Evolutionary conservation across 1,140 invertebrate species (phyloP).

Genomic region (Drosophila pseudoananassae): DNA sequence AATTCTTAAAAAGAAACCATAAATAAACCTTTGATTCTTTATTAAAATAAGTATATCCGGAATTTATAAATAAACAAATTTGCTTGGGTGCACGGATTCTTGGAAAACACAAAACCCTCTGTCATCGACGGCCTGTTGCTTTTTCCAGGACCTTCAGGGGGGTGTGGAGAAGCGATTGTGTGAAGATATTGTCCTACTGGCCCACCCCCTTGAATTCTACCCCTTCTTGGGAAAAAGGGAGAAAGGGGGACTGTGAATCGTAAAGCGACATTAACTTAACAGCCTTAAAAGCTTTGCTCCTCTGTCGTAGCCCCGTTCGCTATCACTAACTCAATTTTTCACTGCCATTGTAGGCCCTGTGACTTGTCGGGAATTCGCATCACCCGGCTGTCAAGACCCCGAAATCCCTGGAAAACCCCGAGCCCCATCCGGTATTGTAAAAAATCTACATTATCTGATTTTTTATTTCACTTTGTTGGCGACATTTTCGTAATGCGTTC

Average conservation of each 20-base stretch:
- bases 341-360: conserved; percentile 60
- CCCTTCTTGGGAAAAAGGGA: background rate
- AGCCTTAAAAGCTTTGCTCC: conserved; percentile 74
- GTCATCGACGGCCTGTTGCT: conserved; percentile 5
- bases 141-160: background rate
- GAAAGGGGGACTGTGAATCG: conserved; percentile 13
- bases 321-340: conserved; percentile 77
- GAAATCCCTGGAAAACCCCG: conserved; percentile 8
- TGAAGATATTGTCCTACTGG: background rate
- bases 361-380: conserved; percentile 12
- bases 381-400: conserved; percentile 22
- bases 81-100: background rate
- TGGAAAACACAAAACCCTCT: background rate
- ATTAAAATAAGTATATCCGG: background rate
- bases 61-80: background rate
- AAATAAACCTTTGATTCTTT: too few relatives aligned
- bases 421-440: conserved; percentile 1
- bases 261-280: conserved; percentile 64
- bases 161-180: background rate
- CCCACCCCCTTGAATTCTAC: background rate
- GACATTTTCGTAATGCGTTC: conserved; percentile 74
- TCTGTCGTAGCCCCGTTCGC: conserved; percentile 11
- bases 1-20: too few relatives aligned
- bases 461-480: conserved; percentile 62
- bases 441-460: conserved; percentile 70